Base-by-base conservation (phyloP, 2,797 vertebrate genomes). In the Microcaecilia unicolor region DNA sequence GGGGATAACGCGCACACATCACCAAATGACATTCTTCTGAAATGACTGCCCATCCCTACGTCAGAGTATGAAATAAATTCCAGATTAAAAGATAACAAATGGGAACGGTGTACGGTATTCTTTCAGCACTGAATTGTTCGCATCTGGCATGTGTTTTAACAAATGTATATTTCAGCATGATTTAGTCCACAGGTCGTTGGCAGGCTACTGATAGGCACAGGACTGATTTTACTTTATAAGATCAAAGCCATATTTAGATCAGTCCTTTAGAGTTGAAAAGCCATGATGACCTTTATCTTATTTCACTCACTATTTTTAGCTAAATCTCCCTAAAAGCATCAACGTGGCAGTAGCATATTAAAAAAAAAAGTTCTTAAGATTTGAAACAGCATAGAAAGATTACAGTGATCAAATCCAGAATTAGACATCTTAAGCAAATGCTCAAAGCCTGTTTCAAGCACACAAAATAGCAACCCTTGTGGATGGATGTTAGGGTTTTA, bases 191-290 rank as follows among this genome's bases (percentile, higher is more conserved):
- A 41, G 24, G 10, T 16, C 36, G 5, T 5, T 15, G 15, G 51
- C 28, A 38, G 29, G 34, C 58, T 61, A 48, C 31, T 36, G 2
- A 4, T 2, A 28, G 17, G 19, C 2, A 1, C 5, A 34, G 37
- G 25, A 37, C 13, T 7, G 4, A 19, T 23, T 33, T 15, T 22
- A 20, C 29, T 22, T 40, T 37, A 18, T 27, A 1, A 5, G 10
- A 46, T 24, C 19, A 38, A 37, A n/a, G 17, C 17, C 34, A 25
- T 43, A 38, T 29, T 51, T 38, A 41, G 35, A 53, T 55, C 32
- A 65, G 53, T 46, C 25, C 21, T 31, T 53, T 52, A 11, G 33
- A 36, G 18, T 27, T 53, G 23, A 48, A 65, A 51, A 43, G 26
- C 18, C 35, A 31, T 43, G 23, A 42, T 48, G 45, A 42, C 18